phyloP scores from a whole-genome alignment of 1,140 invertebrate species.

The Procambarus clarkii region DNA sequence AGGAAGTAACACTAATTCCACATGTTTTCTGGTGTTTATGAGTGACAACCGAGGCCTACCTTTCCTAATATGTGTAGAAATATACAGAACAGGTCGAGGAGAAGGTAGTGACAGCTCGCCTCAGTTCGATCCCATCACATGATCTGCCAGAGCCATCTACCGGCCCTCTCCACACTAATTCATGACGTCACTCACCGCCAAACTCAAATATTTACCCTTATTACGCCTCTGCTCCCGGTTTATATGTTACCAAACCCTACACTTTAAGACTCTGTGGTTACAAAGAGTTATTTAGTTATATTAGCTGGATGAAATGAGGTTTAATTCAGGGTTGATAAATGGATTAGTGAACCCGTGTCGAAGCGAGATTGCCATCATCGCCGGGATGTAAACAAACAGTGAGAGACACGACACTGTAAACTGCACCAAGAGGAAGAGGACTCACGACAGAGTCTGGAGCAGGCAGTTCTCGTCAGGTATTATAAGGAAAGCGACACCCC shows the following conservation, averaged over 20 bases:
- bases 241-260: too few species aligned
- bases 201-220: background rate
- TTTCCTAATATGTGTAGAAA: background rate
- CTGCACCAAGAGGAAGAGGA: too few species aligned
- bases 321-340: background rate
- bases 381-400: background rate
- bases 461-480: too few species aligned
- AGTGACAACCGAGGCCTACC: background rate
- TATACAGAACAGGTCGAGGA: background rate
- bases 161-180: background rate
- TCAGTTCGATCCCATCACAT: conserved; percentile 7
- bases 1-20: too few species aligned
- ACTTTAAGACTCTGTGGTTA: too few species aligned
- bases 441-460: too few species aligned
- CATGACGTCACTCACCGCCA: background rate
- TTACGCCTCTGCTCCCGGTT: too few species aligned
- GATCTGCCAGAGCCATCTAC: background rate
- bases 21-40: too few species aligned
- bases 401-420: too few species aligned
- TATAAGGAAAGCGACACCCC: too few species aligned
- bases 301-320: too few species aligned
- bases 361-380: background rate
- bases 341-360: background rate
- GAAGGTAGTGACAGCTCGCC: background rate
- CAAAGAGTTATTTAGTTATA: too few species aligned